Conservation (phyloP, 2,797 vertebrate species). For the Sphenopsis melanotis region DNA sequence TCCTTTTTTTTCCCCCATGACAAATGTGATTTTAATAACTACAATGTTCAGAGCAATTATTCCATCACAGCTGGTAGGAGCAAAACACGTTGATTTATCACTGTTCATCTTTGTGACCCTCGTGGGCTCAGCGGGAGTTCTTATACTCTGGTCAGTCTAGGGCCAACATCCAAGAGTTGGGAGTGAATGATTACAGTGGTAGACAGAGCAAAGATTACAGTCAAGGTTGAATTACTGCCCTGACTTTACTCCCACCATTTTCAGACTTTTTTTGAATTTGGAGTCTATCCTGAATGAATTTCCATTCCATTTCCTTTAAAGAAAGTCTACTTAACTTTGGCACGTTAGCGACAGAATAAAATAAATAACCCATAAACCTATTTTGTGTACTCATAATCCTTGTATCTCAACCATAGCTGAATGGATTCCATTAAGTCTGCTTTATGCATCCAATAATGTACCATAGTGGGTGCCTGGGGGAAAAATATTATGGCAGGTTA, state of each 20-base stretch:
- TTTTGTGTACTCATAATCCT: background rate
- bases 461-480: background rate
- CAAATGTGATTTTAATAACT: background rate
- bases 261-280: background rate
- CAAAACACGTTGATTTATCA: background rate
- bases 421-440: background rate
- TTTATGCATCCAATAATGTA: background rate
- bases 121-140: background rate
- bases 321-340: background rate
- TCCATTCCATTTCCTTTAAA: background rate
- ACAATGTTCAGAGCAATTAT: background rate
- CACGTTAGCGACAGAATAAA: background rate
- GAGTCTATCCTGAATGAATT: background rate
- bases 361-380: background rate
- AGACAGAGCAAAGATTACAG: background rate
- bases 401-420: background rate
- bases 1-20: background rate
- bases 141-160: background rate
- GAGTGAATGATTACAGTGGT: background rate
- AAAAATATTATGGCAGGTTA: background rate
- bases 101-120: background rate
- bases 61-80: background rate
- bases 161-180: background rate
- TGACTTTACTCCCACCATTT: background rate
- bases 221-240: background rate